Evolutionary conservation across 1,140 invertebrate genomes (phyloP), one percentile per base, ranked within the genome.

Genomic region (Bicyclus anynana): DNA sequence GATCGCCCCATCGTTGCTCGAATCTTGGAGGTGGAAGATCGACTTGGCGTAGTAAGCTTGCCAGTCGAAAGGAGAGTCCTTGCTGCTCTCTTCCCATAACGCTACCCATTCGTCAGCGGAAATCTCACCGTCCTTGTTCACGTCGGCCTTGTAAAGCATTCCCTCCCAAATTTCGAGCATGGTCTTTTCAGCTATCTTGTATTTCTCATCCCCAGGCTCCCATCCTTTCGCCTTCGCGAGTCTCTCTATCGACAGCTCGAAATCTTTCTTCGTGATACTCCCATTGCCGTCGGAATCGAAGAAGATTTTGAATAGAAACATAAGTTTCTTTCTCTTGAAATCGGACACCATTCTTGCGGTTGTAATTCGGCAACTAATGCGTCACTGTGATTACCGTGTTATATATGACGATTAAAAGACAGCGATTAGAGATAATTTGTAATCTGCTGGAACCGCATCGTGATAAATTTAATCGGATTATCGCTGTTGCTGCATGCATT

Each of bases 251-350:
- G 94, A 93, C 27, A 94, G 73, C 69, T 95, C 93, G 63, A 95
- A 94, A 82, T 95, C 94, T 72, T 94, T 94, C 67, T 92, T 92
- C 66, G 95, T 94, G 52, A 95, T 94, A 57, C 92, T 91, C 33
- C 94, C 94, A 75, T 94, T 95, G 67, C 92, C 90, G 84, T 95
- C 94, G 63, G 93, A 91, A 89, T 95, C 95, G 67, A 96, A 95
- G 89, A 96, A 96, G 38, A 94, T 92, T 80, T 94, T 93, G 89
- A 96, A 96, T 59, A 95, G 92, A 77, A 95, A 94, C 53, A 95
- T 87, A 6, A 96, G 90, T 84, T 96, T 96, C 90, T 95, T 95
- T 83, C 94, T 94, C 75, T 95, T 93, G 83, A 96, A 96, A 64
- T 95, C 93, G 53, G 94, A 95, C 67, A 95, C 91, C 94, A 95